Percentiles rank a stretch among this genome's conserved stretches.
phyloP scores from a whole-genome alignment of 2,113 vertebrate genomes.

The Phalacrocorax pelagicus region DNA sequence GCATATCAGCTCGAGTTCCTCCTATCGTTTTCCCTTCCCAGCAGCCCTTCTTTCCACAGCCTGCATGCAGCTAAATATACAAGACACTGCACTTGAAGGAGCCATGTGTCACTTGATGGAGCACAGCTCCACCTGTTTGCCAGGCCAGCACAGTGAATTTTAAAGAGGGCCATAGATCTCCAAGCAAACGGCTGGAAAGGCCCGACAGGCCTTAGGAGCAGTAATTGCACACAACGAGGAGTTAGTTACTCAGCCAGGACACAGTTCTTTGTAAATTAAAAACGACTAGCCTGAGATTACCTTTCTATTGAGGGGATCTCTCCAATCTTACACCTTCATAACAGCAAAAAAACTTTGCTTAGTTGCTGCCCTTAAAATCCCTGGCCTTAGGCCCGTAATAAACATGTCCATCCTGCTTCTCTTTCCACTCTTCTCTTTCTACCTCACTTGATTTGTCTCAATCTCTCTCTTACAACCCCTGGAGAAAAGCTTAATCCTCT shows the following conservation, averaged over 20 bases:
- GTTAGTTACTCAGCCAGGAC: not conserved
- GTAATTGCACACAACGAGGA: accelerated
- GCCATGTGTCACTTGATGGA: not conserved
- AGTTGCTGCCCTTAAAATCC: not conserved
- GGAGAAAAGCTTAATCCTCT: constrained; percentile 21
- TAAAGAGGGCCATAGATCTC: not conserved
- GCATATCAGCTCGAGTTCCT: not conserved
- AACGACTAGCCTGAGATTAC: not conserved
- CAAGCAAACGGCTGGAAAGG: not conserved
- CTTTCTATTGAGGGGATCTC: not conserved
- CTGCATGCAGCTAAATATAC: not conserved
- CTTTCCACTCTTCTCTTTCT: not conserved
- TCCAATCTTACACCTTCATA: not conserved
- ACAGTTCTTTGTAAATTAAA: not conserved
- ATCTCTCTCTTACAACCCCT: not conserved
- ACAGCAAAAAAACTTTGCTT: not conserved
- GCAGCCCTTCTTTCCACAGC: not conserved
- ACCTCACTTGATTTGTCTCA: not conserved
- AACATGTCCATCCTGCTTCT: not conserved
- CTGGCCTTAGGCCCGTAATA: not conserved
- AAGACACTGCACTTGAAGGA: not conserved
- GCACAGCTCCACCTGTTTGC: constrained; percentile 51
- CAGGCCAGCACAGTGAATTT: not conserved
- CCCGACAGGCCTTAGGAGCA: not conserved
- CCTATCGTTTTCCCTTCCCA: constrained; percentile 2